Base-by-base conservation (phyloP, 2,113 vertebrate species). In the Myiagra hebetior region DNA sequence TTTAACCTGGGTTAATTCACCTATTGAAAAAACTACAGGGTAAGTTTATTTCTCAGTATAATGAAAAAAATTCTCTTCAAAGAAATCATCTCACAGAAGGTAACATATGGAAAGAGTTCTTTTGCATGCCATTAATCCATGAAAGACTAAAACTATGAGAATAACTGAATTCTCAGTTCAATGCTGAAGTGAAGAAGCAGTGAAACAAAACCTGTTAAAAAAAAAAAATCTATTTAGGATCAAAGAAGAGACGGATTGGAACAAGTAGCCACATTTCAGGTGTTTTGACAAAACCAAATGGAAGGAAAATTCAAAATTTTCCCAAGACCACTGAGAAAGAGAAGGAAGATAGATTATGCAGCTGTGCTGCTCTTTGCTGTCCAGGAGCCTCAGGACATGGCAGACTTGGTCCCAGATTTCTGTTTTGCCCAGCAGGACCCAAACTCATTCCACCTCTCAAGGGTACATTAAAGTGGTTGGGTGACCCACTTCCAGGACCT, bases 401-500 rank as follows among this genome's bases (percentile, higher is more conserved):
- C 28, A 80, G 67, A 50, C 31, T 21, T 26, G 11, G 27, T 47
- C 47, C 21, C 59, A 92, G 59, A 53, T n/a, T 52, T 59, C 62
- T 27, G 55, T 23, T 65, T 47, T 52, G 79, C 75, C 68, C 63
- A 92, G 76, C 72, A 92, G 42, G 64, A 84, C 23, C 26, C 7
- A 3, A 86, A 74, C 28, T 67, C 37, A 47, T 63, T 81, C 42
- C 15, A 59, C 24, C 56, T 89, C 47, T 76, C 72, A 77, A 27
- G 68, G 56, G 55, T 41, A 42, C 64, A 72, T n/a, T 50, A 37
- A 92, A 92, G 30, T 19, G 52, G 68, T 39, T 73, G 78, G 37
- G n/a, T 87, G 83, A 91, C 73, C 86, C 86, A 93, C 33, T 95
- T 95, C 56, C 47, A 93, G 37, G 39, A 74, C 19, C 68, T 92